Percentiles rank a stretch among this genome's conserved stretches.
Conservation (phyloP, 2,113 vertebrate species). For the Trogon melanurus region DNA sequence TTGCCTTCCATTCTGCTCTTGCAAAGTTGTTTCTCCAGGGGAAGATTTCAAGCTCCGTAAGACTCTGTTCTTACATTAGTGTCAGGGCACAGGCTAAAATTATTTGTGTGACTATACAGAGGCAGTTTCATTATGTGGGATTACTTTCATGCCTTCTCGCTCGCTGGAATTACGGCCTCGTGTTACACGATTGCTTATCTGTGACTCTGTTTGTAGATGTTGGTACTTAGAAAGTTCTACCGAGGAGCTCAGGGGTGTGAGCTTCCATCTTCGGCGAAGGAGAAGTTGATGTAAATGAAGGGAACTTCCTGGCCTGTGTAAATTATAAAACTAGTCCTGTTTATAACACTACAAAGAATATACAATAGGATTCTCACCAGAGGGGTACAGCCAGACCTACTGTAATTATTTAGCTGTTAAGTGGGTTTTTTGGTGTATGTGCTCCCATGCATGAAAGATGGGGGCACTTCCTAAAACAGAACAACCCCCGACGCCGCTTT, state of each 20-base stretch:
- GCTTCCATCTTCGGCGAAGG: background rate
- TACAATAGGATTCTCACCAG: background rate
- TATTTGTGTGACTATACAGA: constrained; percentile 51
- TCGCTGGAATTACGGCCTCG: background rate
- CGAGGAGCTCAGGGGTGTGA: background rate
- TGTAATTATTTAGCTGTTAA: background rate
- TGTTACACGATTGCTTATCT: background rate
- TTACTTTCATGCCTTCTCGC: background rate
- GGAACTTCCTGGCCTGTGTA: background rate
- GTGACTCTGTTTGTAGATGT: background rate
- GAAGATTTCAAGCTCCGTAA: constrained; percentile 27
- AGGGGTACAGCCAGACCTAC: background rate
- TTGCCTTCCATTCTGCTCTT: background rate
- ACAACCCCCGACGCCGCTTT: fast-evolving
- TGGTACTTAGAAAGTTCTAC: background rate
- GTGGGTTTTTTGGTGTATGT: background rate
- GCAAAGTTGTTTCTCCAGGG: constrained; percentile 30
- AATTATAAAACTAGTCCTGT: background rate
- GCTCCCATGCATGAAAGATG: background rate
- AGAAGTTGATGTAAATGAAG: background rate
- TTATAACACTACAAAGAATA: background rate
- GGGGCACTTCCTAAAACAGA: background rate
- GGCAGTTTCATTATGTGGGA: constrained; percentile 20
- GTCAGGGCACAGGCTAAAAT: constrained; percentile 26
- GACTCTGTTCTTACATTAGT: constrained; percentile 1